phyloP scores from a whole-genome alignment of 1,140 invertebrate species.

The Pseudomyrmex pallidus region DNA sequence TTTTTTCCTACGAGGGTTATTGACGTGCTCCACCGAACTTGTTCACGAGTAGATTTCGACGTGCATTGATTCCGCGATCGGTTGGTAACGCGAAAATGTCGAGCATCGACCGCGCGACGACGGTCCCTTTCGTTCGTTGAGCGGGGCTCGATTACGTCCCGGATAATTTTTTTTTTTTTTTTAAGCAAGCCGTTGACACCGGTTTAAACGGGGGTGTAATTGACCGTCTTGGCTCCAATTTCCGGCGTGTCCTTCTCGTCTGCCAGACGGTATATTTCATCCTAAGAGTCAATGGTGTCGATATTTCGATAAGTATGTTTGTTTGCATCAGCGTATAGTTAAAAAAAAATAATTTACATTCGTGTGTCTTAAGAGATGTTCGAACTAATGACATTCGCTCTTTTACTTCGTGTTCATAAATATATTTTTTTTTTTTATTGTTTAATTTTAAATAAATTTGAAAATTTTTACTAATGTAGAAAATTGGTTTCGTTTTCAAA shows the following conservation, averaged over 20 bases:
- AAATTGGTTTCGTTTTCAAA: no score
- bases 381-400: not conserved
- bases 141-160: not conserved
- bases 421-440: not conserved
- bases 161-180: constrained; percentile 16
- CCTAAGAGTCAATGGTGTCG: not conserved
- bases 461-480: no score
- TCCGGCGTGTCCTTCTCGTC: constrained; percentile 12
- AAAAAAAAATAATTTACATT: constrained; percentile 6
- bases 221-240: constrained; percentile 39
- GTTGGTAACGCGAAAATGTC: not conserved
- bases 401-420: not conserved
- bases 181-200: constrained; percentile 1
- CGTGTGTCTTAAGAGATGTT: not conserved
- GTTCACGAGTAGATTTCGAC: not conserved
- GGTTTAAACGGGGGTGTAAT: constrained; percentile 22
- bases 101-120: not conserved
- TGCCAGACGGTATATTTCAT: not conserved
- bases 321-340: not conserved
- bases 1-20: not conserved
- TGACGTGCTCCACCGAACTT: constrained; percentile 7
- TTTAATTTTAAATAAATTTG: not conserved
- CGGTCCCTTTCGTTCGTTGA: not conserved
- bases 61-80: not conserved
- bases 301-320: constrained; percentile 7